phyloP scores from a whole-genome alignment of 30 jellyfish, hydroid and myxozoan species.

The Turritopsis rubra region DNA sequence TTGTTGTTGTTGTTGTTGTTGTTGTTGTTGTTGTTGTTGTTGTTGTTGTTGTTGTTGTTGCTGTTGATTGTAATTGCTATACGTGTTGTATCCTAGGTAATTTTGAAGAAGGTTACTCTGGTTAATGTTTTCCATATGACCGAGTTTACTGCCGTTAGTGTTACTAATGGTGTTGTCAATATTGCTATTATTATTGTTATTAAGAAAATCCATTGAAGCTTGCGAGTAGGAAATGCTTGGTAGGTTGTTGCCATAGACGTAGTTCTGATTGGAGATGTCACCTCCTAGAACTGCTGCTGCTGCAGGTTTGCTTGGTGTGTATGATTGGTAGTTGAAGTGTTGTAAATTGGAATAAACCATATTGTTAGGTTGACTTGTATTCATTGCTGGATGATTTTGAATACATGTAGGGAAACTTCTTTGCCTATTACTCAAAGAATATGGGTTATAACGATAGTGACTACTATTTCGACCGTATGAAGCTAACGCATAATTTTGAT shows the following conservation, averaged over 20 bases:
- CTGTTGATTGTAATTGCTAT: background rate
- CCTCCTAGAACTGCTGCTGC: background rate
- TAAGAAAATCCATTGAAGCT: background rate
- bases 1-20: conserved; percentile 45
- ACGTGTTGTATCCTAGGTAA: background rate
- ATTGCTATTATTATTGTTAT: conserved; percentile 5
- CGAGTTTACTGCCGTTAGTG: background rate
- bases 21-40: conserved; percentile 33
- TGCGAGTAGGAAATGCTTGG: background rate
- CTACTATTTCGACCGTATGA: background rate
- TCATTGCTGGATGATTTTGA: background rate
- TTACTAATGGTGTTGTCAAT: background rate
- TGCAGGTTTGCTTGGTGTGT: background rate
- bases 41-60: conserved; percentile 18
- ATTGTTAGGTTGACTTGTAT: background rate
- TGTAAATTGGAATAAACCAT: background rate
- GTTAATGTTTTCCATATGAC: background rate
- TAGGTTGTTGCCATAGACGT: background rate
- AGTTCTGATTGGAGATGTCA: background rate
- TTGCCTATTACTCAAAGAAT: background rate
- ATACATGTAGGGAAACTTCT: background rate
- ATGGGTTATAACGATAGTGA: background rate
- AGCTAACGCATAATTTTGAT: background rate
- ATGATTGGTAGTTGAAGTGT: background rate
- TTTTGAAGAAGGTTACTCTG: background rate